A percentile compares a stretch with the other conserved stretches of the same genome.
phyloP scores from a whole-genome alignment of 2,888 invertebrate genomes.

The Sinentomon sp. region DNA sequence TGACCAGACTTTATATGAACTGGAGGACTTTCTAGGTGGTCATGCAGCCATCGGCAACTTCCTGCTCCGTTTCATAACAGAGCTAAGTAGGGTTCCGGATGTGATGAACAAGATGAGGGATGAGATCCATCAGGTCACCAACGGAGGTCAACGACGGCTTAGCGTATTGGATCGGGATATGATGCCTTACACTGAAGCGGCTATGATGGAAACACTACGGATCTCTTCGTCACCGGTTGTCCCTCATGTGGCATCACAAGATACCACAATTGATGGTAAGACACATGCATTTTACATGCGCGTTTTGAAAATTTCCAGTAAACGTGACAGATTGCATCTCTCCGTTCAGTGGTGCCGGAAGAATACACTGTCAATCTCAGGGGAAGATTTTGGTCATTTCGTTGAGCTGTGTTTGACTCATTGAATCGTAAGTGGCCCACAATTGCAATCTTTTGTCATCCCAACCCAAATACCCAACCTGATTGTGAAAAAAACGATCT shows the following conservation, averaged over 20 bases:
- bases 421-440: no score
- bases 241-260: conserved; percentile 56
- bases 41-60: conserved; percentile 66
- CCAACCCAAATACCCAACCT: no score
- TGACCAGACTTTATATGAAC: conserved; percentile 17
- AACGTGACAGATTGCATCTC: no score
- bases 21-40: conserved; percentile 56
- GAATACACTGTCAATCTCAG: no score
- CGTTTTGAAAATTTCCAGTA: no score
- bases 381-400: no score
- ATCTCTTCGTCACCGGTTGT: conserved; percentile 65
- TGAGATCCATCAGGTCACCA: conserved; percentile 38
- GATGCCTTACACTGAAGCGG: conserved; percentile 54
- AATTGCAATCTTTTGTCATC: no score
- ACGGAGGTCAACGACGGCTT: conserved; percentile 28
- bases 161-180: conserved; percentile 33
- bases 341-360: no score
- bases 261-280: conserved; percentile 37
- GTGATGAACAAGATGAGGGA: conserved; percentile 32
- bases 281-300: no score
- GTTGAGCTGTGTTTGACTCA: no score
- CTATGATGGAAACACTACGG: conserved; percentile 47
- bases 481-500: no score
- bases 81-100: conserved; percentile 32
- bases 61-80: conserved; percentile 42